phyloP scores from a whole-genome alignment of 2,888 invertebrate species.

The Perizoma flavofasciatum region DNA sequence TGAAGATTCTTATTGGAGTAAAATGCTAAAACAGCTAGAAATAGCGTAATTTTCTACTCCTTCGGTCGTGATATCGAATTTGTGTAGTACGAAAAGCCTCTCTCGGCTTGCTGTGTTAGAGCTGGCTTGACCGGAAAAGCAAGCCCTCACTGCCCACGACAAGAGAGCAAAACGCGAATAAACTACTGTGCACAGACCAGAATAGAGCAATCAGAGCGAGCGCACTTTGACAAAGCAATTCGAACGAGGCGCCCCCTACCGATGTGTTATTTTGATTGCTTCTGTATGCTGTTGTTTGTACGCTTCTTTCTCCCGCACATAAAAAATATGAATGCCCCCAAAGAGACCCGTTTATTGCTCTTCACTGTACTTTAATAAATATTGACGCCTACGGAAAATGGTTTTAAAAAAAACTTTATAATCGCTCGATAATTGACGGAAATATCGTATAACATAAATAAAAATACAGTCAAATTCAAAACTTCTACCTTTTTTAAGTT shows the following conservation, averaged over 20 bases:
- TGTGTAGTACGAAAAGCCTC: too few species aligned
- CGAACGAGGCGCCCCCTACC: slow-evolving; percentile 64
- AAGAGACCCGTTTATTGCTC: slow-evolving; percentile 58
- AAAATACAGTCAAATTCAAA: too few species aligned
- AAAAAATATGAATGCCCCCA: slow-evolving; percentile 64
- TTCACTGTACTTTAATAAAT: too few species aligned
- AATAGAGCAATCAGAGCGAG: slow-evolving; percentile 79
- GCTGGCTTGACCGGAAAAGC: slow-evolving; percentile 22
- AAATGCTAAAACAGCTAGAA: too few species aligned
- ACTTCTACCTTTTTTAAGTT: too few species aligned
- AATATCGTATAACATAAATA: too few species aligned
- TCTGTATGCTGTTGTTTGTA: slow-evolving; percentile 70
- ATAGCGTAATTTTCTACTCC: too few species aligned
- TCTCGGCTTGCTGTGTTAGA: slow-evolving; percentile 10
- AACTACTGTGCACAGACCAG: slow-evolving; percentile 59
- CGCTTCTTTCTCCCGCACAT: slow-evolving; percentile 60
- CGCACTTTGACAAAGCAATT: slow-evolving; percentile 81
- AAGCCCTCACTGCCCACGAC: slow-evolving; percentile 41
- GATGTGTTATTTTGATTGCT: slow-evolving; percentile 80
- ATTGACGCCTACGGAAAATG: too few species aligned
- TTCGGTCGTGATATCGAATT: too few species aligned
- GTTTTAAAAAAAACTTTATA: too few species aligned
- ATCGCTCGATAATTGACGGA: too few species aligned
- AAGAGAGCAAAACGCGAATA: slow-evolving; percentile 61
- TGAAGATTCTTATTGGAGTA: too few species aligned